Percentiles rank a stretch among this genome's conserved stretches.
These are phyloP conservation scores for Hemibagrus guttatus DNA, from an alignment of 2,797 vertebrate species.

Conservation along the genomic window DNA sequence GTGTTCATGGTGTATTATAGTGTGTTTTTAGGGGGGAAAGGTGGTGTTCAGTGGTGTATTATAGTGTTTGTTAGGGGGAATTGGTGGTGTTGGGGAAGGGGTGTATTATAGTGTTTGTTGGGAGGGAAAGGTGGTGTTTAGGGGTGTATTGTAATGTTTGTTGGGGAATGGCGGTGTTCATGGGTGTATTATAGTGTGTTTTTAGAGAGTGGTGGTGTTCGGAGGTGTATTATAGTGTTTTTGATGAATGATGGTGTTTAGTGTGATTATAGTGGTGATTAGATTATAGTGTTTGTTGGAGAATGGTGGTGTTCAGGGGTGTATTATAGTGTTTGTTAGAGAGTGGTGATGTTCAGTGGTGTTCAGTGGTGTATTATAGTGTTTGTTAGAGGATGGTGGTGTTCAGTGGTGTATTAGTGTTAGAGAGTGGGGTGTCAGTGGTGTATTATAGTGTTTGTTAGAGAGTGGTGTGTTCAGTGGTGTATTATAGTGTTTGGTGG, in stretches of 20 bases:
- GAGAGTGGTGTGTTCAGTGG: no score
- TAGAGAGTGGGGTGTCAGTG: no score
- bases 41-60: no score
- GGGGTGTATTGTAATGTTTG: no score
- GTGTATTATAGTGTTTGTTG: not conserved
- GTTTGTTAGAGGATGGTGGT: not conserved
- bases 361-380: not conserved
- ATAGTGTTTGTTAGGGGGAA: no score
- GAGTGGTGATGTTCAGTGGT: not conserved
- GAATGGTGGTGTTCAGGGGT: not conserved
- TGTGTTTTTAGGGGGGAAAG: not conserved
- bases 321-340: not conserved
- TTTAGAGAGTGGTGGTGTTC: not conserved
- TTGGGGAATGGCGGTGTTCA: not conserved
- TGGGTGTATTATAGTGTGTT: not conserved
- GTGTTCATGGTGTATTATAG: not conserved
- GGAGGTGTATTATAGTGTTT: not conserved
- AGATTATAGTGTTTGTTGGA: not conserved
- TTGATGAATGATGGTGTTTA: not conserved
- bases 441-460: no score
- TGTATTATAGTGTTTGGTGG: no score
- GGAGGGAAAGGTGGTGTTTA: no score
- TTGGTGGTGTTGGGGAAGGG: not conserved
- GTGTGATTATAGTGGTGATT: no score
- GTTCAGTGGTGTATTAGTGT: no score